Evolutionary conservation across 2,888 invertebrate genomes (phyloP).

Genomic region (Petrolisthes cinctipes): DNA sequence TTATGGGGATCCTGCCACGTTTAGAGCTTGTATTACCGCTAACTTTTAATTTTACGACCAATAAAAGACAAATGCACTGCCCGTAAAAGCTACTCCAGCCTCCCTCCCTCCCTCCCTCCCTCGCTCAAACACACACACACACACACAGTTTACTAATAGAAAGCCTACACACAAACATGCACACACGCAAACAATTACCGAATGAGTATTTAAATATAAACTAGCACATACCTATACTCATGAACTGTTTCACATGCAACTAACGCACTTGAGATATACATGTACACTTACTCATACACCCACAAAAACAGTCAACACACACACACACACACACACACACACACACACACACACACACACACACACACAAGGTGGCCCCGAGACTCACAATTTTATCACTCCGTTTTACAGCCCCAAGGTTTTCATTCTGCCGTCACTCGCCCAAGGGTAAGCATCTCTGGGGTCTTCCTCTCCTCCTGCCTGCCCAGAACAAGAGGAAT

Average conservation of each 20-base stretch:
- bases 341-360: constrained; percentile 45
- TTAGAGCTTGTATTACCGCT: constrained; percentile 64
- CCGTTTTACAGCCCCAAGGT: constrained; percentile 53
- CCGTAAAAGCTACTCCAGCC: constrained; percentile 60
- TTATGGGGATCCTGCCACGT: constrained; percentile 62
- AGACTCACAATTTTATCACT: constrained; percentile 59
- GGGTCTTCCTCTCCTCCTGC: constrained; percentile 16
- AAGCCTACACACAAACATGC: too few relatives aligned
- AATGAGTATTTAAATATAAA: too few relatives aligned
- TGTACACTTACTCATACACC: background rate
- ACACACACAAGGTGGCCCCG: constrained; percentile 37
- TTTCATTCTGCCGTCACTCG: constrained; percentile 54
- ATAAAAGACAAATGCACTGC: constrained; percentile 65
- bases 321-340: constrained; percentile 19
- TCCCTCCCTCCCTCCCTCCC: constrained; percentile 32
- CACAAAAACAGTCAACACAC: background rate
- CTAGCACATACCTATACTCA: too few relatives aligned
- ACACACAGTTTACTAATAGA: background rate
- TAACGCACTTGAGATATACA: background rate
- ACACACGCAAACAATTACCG: too few relatives aligned
- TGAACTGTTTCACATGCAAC: background rate
- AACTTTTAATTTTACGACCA: constrained; percentile 65
- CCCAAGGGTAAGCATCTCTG: constrained; percentile 36
- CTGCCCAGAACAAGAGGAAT: constrained; percentile 22
- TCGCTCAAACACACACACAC: constrained; percentile 19